Evolutionary conservation across 2,888 invertebrate genomes (phyloP).

Genomic region (Drosophila gaucha): DNA sequence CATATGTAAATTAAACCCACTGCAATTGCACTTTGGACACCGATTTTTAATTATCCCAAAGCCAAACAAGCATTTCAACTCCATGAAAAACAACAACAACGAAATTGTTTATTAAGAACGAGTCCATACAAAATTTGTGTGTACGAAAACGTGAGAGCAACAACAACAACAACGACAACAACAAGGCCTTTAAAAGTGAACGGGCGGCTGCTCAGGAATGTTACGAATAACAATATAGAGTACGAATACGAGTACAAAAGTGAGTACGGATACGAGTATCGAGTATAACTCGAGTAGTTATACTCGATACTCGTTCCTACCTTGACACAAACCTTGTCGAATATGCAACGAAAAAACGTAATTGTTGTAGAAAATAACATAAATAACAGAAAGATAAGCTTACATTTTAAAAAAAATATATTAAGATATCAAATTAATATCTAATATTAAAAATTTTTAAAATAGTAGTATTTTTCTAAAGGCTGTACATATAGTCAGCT

Average conservation of each 20-base stretch:
- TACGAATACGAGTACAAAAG: background rate
- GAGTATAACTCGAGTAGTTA: background rate
- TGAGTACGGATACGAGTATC: background rate
- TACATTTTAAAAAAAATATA: no score
- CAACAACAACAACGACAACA: constrained; percentile 13
- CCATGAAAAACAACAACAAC: constrained; percentile 6
- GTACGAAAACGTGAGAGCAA: constrained; percentile 32
- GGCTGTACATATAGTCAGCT: no score
- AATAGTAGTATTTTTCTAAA: no score
- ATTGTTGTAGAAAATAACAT: background rate
- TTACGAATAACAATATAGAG: background rate
- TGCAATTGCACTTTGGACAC: constrained; percentile 74
- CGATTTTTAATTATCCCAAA: constrained; percentile 73
- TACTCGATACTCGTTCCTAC: background rate
- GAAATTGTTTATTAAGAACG: constrained; percentile 48
- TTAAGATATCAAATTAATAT: no score
- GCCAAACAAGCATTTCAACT: constrained; percentile 14
- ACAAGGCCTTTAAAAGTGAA: constrained; percentile 58
- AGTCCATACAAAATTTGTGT: constrained; percentile 42
- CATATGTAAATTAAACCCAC: constrained; percentile 73
- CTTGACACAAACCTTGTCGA: background rate
- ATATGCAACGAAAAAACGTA: background rate
- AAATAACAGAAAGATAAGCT: no score
- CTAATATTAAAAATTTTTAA: no score
- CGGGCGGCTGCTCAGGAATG: constrained; percentile 37